phyloP scores from a whole-genome alignment of 2,888 invertebrate genomes.

The Drosophila neutralis region DNA sequence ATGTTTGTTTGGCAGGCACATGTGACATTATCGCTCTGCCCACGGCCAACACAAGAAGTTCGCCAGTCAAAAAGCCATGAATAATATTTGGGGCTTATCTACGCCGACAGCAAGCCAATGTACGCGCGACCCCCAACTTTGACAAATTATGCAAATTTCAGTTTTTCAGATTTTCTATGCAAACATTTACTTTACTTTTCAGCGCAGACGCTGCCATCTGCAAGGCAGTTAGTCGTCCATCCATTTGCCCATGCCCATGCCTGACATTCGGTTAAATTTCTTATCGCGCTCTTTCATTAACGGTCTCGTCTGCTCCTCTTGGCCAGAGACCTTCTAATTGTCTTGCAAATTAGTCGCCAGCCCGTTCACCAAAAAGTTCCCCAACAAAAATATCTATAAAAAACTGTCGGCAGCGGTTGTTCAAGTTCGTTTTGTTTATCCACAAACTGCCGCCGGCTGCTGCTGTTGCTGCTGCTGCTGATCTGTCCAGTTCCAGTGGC shows the following conservation, averaged over 20 bases:
- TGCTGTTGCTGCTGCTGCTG: constrained; percentile 14
- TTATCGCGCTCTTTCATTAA: constrained; percentile 82
- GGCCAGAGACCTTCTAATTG: constrained; percentile 82
- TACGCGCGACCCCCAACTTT: constrained; percentile 35
- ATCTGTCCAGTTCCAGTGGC: constrained; percentile 41
- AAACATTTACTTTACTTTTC: constrained; percentile 83
- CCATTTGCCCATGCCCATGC: constrained; percentile 34
- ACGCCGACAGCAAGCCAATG: constrained; percentile 37
- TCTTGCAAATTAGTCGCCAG: constrained; percentile 80
- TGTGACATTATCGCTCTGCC: constrained; percentile 67
- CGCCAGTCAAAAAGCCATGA: constrained; percentile 58
- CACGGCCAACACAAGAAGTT: constrained; percentile 30
- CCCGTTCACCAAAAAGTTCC: constrained; percentile 30
- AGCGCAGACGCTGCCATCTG: constrained; percentile 55
- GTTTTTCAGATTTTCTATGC: constrained; percentile 79
- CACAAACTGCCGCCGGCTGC: constrained; percentile 42
- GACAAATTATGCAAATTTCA: constrained; percentile 83
- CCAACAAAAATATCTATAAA: constrained; percentile 16
- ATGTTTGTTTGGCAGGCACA: constrained; percentile 43
- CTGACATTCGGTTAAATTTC: constrained; percentile 74
- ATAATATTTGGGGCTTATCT: constrained; percentile 71
- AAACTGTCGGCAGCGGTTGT: constrained; percentile 9
- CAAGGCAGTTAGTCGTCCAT: constrained; percentile 18
- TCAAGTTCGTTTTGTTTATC: constrained; percentile 59
- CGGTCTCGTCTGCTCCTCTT: constrained; percentile 65